Conservation (phyloP, 1,140 invertebrate genomes). For the Eubasilissa regina region DNA sequence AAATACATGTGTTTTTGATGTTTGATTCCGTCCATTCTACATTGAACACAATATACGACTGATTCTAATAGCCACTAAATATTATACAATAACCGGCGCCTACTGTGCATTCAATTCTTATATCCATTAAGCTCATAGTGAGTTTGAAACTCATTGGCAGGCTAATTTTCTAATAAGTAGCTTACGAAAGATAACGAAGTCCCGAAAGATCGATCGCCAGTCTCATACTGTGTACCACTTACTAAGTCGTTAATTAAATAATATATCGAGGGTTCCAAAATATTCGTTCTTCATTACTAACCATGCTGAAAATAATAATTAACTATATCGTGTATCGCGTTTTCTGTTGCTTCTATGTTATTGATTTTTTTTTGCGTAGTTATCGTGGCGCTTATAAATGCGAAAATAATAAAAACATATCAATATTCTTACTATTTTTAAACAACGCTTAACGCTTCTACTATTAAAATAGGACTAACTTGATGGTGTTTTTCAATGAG, state of each 20-base stretch:
- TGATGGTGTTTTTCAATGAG: no score
- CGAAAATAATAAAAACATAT: no score
- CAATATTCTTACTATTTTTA: no score
- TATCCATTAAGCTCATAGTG: background rate
- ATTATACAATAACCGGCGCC: background rate
- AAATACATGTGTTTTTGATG: no score
- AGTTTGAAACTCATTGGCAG: constrained; percentile 10
- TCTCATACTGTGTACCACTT: background rate
- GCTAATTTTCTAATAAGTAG: constrained; percentile 9
- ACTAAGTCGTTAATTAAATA: background rate
- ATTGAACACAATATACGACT: background rate
- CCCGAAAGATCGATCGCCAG: background rate
- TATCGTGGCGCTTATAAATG: no score
- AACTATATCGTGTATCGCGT: no score
- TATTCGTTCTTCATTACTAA: background rate
- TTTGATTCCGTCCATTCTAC: background rate
- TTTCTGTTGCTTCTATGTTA: no score
- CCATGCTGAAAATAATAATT: background rate
- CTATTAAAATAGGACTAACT: no score
- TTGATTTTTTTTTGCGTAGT: no score
- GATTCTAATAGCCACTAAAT: background rate
- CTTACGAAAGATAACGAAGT: constrained; percentile 3
- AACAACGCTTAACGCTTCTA: no score
- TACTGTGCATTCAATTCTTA: background rate
- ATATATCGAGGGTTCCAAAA: no score